Conservation (phyloP, 2,113 vertebrate species). For the Falcunculus frontatus region DNA sequence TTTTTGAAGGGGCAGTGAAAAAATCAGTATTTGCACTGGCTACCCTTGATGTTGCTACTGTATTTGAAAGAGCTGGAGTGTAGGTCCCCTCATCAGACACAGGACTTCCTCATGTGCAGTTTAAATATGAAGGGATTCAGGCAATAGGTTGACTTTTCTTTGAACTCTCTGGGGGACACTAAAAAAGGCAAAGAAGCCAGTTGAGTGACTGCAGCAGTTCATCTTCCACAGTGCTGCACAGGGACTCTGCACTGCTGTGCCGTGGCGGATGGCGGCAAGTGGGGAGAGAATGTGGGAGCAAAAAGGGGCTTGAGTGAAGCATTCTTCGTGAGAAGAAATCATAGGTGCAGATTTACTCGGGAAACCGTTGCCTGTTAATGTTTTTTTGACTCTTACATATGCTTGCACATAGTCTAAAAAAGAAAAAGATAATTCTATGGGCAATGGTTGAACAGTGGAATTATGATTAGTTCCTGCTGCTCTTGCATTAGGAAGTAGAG, state of each 20-base stretch:
- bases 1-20: conserved; percentile 5
- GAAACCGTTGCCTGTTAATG: neutral
- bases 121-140: neutral
- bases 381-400: neutral
- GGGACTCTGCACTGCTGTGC: neutral
- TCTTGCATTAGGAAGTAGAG: neutral
- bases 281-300: neutral
- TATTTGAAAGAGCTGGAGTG: neutral
- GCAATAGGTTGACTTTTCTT: neutral
- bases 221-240: neutral
- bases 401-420: neutral
- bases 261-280: fast-evolving
- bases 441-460: neutral
- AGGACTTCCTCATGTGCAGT: neutral
- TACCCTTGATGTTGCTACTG: neutral
- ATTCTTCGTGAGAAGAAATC: neutral
- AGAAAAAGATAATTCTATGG: neutral
- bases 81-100: neutral
- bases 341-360: neutral
- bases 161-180: neutral
- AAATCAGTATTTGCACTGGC: neutral
- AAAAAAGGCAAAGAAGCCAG: neutral
- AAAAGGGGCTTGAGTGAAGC: neutral
- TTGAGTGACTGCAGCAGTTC: neutral
- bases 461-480: neutral